Conservation (phyloP, 1,140 invertebrate species). For the Calycopis cecrops region DNA sequence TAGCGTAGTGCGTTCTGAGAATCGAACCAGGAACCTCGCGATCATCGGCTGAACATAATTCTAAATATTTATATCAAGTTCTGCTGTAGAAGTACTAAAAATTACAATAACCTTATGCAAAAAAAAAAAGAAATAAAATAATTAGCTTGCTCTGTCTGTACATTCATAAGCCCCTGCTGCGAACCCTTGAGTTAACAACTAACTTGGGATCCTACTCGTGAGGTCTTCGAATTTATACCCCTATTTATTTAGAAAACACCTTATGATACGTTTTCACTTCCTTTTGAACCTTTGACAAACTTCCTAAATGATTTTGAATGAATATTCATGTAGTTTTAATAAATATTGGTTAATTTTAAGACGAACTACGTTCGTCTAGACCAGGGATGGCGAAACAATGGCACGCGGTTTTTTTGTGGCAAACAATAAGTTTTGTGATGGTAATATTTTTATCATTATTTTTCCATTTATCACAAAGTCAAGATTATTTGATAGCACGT, state of each 20-base stretch:
- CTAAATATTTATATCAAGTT: too few relatives aligned
- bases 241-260: constrained; percentile 12
- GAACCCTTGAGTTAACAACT: constrained; percentile 47
- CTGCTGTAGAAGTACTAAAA: too few relatives aligned
- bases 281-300: too few relatives aligned
- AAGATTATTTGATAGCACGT: too few relatives aligned
- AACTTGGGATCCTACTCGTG: constrained; percentile 32
- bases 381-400: too few relatives aligned
- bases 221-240: constrained; percentile 22
- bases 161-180: constrained; percentile 24
- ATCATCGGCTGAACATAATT: too few relatives aligned
- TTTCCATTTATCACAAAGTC: too few relatives aligned
- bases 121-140: neutral
- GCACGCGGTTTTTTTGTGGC: neutral
- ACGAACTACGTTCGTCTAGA: neutral
- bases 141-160: constrained; percentile 18
- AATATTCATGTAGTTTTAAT: neutral
- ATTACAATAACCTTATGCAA: too few relatives aligned
- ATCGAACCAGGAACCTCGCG: too few relatives aligned
- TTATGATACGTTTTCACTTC: neutral
- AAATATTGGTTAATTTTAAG: neutral
- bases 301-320: neutral
- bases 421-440: neutral
- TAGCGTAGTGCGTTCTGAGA: too few relatives aligned
- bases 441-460: too few relatives aligned